Evolutionary conservation across 2,888 invertebrate species (phyloP).

Genomic region (Nebria brevicollis): DNA sequence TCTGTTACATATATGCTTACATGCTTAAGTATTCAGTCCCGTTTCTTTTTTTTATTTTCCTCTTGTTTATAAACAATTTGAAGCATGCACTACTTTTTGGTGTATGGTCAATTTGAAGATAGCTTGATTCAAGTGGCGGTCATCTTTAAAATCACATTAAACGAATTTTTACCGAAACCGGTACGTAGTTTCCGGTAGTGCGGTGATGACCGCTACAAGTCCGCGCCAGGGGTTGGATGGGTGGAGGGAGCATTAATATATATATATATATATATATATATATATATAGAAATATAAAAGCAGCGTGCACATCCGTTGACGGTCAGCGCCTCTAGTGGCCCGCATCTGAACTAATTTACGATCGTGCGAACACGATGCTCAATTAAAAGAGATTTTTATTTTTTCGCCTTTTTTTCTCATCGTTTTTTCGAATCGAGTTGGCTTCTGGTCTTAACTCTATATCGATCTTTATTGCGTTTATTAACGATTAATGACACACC

Average conservation of each 20-base stretch:
- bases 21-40: not conserved
- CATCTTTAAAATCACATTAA: not conserved
- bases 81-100: too few species aligned
- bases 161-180: not conserved
- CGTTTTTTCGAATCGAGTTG: not conserved
- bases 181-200: not conserved
- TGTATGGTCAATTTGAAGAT: too few species aligned
- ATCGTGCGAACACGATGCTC: conserved; percentile 23
- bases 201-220: not conserved
- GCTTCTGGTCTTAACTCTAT: conserved; percentile 18
- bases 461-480: conserved; percentile 45
- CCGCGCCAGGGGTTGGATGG: not conserved
- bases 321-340: conserved; percentile 27
- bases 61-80: too few species aligned
- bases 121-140: not conserved
- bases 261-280: conserved; percentile 1
- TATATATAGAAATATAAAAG: conserved; percentile 6
- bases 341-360: conserved; percentile 25
- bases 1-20: not conserved
- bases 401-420: not conserved
- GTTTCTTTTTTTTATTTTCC: not conserved
- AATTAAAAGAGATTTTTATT: conserved; percentile 17
- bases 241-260: not conserved
- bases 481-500: conserved; percentile 43
- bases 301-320: conserved; percentile 22